These are phyloP conservation scores for Hycleus cichorii DNA, from an alignment of 1,140 invertebrate genomes.

Conservation along the genomic window DNA sequence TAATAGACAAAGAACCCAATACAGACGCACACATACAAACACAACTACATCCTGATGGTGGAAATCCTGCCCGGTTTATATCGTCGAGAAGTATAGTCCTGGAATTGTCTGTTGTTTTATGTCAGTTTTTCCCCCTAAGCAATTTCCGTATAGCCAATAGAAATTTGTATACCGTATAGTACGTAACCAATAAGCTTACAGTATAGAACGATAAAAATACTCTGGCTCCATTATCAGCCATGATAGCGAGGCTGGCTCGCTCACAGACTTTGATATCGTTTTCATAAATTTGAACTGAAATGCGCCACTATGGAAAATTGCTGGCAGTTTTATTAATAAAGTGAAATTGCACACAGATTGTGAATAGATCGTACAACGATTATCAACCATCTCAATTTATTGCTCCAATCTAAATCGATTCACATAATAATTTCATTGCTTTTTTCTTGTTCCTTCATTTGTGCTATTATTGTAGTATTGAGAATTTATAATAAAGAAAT, in stretches of 20 bases:
- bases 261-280: constrained; percentile 30
- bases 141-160: constrained; percentile 34
- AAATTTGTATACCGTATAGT: neutral
- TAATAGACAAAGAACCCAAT: too few species aligned
- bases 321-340: constrained; percentile 1
- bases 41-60: too few species aligned
- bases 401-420: neutral
- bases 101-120: constrained; percentile 16
- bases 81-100: constrained; percentile 1
- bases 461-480: too few species aligned
- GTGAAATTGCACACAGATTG: neutral
- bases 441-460: too few species aligned
- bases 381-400: neutral
- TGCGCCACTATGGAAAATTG: constrained; percentile 14
- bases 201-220: constrained; percentile 37
- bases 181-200: constrained; percentile 25
- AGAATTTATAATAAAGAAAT: too few species aligned
- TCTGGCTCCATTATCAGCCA: constrained; percentile 40
- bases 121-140: constrained; percentile 32
- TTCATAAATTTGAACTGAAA: constrained; percentile 36
- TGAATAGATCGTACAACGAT: neutral
- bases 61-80: too few species aligned
- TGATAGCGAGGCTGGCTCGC: constrained; percentile 37
- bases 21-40: too few species aligned
- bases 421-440: neutral